phyloP scores from a whole-genome alignment of 1,140 invertebrate genomes.

The Penaeus chinensis region DNA sequence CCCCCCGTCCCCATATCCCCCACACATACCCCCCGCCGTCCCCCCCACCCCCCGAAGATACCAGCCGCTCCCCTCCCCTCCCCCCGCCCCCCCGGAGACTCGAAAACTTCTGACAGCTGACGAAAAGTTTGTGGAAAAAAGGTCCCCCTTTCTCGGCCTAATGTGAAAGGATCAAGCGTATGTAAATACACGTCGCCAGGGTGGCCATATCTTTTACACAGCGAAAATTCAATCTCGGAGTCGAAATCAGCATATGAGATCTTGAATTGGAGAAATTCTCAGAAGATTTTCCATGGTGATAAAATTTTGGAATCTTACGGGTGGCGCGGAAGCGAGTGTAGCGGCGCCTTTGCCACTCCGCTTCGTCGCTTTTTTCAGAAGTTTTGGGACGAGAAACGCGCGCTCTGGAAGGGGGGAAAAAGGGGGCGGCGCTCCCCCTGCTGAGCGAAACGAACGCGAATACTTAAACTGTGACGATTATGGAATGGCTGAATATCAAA shows the following conservation, averaged over 20 bases:
- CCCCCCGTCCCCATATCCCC: too few species aligned
- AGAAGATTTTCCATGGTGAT: conserved; percentile 37
- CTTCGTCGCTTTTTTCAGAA: too few species aligned
- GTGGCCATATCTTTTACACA: conserved; percentile 53
- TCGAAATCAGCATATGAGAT: conserved; percentile 56
- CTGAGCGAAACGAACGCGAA: too few species aligned
- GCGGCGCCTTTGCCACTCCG: too few species aligned
- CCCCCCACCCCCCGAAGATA: background rate
- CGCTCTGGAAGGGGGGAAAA: background rate
- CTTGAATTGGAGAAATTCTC: conserved; percentile 56
- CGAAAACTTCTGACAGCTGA: conserved; percentile 37
- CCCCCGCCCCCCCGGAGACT: background rate
- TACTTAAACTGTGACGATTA: conserved; percentile 10
- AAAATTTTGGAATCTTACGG: conserved; percentile 53
- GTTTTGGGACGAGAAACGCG: too few species aligned
- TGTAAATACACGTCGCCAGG: conserved; percentile 52
- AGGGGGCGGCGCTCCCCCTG: background rate
- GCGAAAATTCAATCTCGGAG: conserved; percentile 55
- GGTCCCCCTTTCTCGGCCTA: conserved; percentile 11
- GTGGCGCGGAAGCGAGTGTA: conserved; percentile 28
- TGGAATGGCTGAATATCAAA: conserved; percentile 14
- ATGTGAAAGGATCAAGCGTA: conserved; percentile 48
- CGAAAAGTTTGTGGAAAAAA: conserved; percentile 43
- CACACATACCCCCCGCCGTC: too few species aligned
- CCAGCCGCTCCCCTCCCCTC: background rate